Evolutionary conservation across 2,888 invertebrate genomes (phyloP).

Genomic region (Axea sp.): DNA sequence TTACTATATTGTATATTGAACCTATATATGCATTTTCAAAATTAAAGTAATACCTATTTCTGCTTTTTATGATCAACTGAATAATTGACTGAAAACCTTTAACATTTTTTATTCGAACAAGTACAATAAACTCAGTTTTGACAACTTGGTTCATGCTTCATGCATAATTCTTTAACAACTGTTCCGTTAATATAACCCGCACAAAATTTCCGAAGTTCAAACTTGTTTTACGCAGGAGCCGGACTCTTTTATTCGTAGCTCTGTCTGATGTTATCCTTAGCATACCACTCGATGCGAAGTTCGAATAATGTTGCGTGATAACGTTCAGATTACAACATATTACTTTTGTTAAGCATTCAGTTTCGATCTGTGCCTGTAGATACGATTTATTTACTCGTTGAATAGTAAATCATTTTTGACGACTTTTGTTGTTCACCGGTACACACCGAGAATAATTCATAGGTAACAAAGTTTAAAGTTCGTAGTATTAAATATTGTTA

Average conservation of each 20-base stretch:
- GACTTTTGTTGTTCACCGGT: constrained; percentile 8
- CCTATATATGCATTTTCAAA: too few relatives aligned
- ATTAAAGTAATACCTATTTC: too few relatives aligned
- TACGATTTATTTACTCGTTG: constrained; percentile 33
- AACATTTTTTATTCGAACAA: neutral
- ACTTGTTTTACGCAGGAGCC: constrained; percentile 4
- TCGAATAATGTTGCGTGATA: constrained; percentile 51
- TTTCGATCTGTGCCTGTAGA: constrained; percentile 20
- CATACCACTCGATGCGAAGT: constrained; percentile 41
- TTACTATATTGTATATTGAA: too few relatives aligned
- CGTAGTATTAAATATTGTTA: neutral
- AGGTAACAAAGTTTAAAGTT: constrained; percentile 14
- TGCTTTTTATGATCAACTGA: neutral
- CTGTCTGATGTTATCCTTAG: constrained; percentile 50
- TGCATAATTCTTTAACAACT: constrained; percentile 6
- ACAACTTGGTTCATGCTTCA: constrained; percentile 19
- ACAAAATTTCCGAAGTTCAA: neutral
- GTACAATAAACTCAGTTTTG: constrained; percentile 17
- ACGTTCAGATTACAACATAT: constrained; percentile 29
- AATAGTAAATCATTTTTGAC: constrained; percentile 31
- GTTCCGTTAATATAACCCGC: neutral
- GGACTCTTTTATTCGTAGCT: constrained; percentile 23
- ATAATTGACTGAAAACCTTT: constrained; percentile 5
- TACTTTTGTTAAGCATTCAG: constrained; percentile 34
- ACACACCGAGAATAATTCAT: constrained; percentile 1